A percentile compares a stretch with the other conserved stretches of the same genome.
phyloP scores from a whole-genome alignment of 2,888 invertebrate species.

The Macaria liturata region DNA sequence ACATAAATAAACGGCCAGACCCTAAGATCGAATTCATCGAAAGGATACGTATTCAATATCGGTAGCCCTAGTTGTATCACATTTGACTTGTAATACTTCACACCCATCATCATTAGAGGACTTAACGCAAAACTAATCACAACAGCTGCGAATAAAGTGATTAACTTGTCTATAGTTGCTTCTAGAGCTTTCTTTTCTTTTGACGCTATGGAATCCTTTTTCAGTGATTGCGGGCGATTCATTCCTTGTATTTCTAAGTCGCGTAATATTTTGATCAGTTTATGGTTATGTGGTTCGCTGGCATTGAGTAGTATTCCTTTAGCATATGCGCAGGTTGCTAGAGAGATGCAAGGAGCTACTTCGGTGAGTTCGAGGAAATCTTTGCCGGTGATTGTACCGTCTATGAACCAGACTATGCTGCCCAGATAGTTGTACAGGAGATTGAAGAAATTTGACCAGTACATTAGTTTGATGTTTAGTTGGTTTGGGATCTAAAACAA shows the following conservation, averaged over 20 bases:
- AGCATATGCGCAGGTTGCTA: slow-evolving; percentile 28
- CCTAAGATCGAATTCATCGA: slow-evolving; percentile 50
- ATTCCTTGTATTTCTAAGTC: slow-evolving; percentile 41
- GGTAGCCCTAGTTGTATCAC: slow-evolving; percentile 51
- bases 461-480: slow-evolving; percentile 29
- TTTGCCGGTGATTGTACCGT: slow-evolving; percentile 41
- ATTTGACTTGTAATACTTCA: slow-evolving; percentile 49
- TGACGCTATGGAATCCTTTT: slow-evolving; percentile 41
- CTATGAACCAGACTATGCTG: slow-evolving; percentile 45
- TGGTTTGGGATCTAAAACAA: slow-evolving; percentile 29
- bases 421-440: slow-evolving; percentile 46
- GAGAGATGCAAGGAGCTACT: slow-evolving; percentile 48
- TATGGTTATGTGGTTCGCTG: slow-evolving; percentile 36
- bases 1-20: slow-evolving; percentile 60
- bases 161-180: slow-evolving; percentile 45
- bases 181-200: slow-evolving; percentile 47
- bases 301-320: too few species aligned
- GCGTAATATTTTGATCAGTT: slow-evolving; percentile 41
- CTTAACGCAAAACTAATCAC: slow-evolving; percentile 44
- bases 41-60: slow-evolving; percentile 59
- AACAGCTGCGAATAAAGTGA: slow-evolving; percentile 42
- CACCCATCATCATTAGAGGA: slow-evolving; percentile 45
- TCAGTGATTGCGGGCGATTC: slow-evolving; percentile 14
- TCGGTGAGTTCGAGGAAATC: slow-evolving; percentile 49
- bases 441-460: slow-evolving; percentile 42